Evolutionary conservation across 2,113 vertebrate species (phyloP), one percentile per base, ranked within the genome.

Genomic region (Prinia subflava): DNA sequence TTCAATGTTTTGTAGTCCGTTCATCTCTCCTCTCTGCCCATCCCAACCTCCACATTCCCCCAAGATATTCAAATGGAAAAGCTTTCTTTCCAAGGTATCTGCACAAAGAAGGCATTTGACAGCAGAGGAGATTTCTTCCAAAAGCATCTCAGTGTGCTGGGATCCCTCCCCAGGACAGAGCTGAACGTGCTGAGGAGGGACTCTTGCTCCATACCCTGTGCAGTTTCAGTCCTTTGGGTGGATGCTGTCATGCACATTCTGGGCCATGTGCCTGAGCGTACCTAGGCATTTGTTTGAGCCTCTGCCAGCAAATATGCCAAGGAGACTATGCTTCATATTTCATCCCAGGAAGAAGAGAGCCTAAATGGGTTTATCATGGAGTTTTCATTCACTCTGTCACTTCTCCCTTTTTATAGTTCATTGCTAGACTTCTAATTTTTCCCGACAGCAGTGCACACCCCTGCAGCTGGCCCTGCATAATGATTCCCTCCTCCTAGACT

Each of bases 391-490:
- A 93, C 67, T 81, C 87, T 95, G 90, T 94, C 93, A 88, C 84
- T 92, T 89, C 73, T 88, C 31, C 44, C 41, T 83, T 95, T 95
- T 93, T 89, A 92, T 94, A 92, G 94, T 85, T 90, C 84, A 75
- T 93, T 90, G 84, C 94, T 89, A 93, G 91, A 8, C 89, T 94
- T 92, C 93, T 96, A 96, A 96, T 97, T 96, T 96, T 96, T 94
- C 85, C 89, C 46, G 93, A 96, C 94, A 95, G 90, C 95, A 95
- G 75, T 3, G 2, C 82, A 93, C 89, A 97, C 74, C 87, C 95
- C 89, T 96, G 94, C 96, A 96, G 96, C 95, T 96, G 96, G 92
- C 83, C 74, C 73, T 94, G 95, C 82, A 86, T 94, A 96, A 96
- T 96, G 89, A 96, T 94, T 84, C 84, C 93, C 81, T 92, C 89